Evolutionary conservation across 92 coral and sea anemone genomes (phyloP), one percentile per base, ranked within the genome.

Genomic region (Epizoanthus illoricatus): DNA sequence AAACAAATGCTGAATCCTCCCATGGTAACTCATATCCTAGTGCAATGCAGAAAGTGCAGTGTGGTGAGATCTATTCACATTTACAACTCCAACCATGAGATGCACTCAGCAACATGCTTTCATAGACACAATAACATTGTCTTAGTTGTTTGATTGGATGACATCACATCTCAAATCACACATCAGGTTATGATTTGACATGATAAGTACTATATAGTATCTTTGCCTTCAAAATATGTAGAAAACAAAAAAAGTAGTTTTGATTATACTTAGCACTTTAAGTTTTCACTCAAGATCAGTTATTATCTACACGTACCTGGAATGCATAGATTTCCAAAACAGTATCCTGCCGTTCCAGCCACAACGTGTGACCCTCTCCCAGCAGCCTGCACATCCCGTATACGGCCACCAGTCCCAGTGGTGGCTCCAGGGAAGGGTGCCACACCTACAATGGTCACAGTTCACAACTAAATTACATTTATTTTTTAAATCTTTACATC

Each of bases 371-470:
- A 92, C 4, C 98, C 98, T 58, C 91, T 86, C 3, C 98, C 98
- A 23, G 98, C 93, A n/a, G 98, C 98, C 89, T 95, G 98, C 18
- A 95, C 95, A 83, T 95, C 98, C 74, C 98, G 74, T 67, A 95
- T 95, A 17, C 98, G 91, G 5, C 98, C 98, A 40, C 98, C 98
- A 63, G 98, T 95, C 15, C 98, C 98, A 57, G 98, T 95, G 5
- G 98, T 95, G 3, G 98, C 98, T 43, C 98, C 98, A 65, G 98
- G 85, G 81, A 95, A 95, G 33, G 98, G 98, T 39, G 98, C 98
- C 0, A 95, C 98, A 75, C 98, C 98, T 95, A 39, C 33, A 43
- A 54, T 11, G 47, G 65, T 24, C 6, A 19, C 7, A 65, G 23
- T 41, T 23, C 7, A 62, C 28, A 64, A 16, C 15, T 17, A 63